Conservation (phyloP, 2,888 invertebrate genomes). For the Pseudococcus longispinus region DNA sequence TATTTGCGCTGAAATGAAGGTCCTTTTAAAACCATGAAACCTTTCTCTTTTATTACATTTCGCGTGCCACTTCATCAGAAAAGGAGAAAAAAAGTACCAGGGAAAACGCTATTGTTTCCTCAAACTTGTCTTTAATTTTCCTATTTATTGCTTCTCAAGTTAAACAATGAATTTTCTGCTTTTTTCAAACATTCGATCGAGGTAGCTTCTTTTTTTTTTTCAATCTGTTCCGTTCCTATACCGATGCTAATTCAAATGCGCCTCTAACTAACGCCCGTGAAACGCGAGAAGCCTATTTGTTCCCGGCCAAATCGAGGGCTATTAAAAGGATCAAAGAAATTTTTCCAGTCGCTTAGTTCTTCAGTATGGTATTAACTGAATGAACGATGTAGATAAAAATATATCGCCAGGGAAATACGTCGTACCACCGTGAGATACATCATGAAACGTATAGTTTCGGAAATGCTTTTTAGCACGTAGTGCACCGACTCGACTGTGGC, state of each 20-base stretch:
- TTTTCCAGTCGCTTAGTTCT: conserved; percentile 28
- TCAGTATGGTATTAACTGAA: background rate
- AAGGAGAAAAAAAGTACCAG: background rate
- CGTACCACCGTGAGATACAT: background rate
- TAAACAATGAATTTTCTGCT: conserved; percentile 22
- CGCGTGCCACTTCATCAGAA: conserved; percentile 25
- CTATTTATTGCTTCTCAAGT: conserved; percentile 32
- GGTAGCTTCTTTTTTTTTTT: background rate
- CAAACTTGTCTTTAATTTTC: conserved; percentile 38
- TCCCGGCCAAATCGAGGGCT: background rate
- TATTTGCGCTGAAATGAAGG: conserved; percentile 39
- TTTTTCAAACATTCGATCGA: conserved; percentile 26
- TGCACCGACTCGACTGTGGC: background rate
- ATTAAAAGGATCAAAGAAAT: conserved; percentile 29
- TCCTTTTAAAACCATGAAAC: conserved; percentile 24
- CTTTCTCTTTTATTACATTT: conserved; percentile 42
- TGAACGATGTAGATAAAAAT: conserved; percentile 10
- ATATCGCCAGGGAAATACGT: background rate
- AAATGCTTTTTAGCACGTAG: background rate
- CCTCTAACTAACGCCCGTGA: conserved; percentile 13
- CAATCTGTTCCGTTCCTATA: background rate
- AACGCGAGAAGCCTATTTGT: conserved; percentile 1
- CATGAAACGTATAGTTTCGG: background rate
- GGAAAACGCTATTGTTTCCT: conserved; percentile 36
- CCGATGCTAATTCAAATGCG: conserved; percentile 29